A percentile compares a stretch with the other conserved stretches of the same genome.
Conservation (phyloP, 1,140 invertebrate genomes). For the Amphibalanus amphitrite region DNA sequence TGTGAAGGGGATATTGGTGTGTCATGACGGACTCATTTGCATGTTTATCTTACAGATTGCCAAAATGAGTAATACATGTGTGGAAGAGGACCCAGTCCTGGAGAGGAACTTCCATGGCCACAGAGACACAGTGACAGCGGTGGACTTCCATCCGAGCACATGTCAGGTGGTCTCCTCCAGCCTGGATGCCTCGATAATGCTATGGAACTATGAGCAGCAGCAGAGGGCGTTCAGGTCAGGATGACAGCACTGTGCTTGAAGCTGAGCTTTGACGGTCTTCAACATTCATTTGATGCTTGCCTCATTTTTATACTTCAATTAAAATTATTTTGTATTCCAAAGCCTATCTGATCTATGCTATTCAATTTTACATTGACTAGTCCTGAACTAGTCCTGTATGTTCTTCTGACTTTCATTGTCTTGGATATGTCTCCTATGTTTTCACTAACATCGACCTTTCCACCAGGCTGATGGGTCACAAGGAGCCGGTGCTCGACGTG, state of each 20-base stretch:
- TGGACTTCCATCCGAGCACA: conserved; percentile 56
- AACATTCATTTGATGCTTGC: conserved; percentile 4
- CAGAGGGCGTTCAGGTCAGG: conserved; percentile 31
- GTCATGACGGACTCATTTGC: too few species aligned
- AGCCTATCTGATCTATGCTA: not conserved
- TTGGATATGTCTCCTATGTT: not conserved
- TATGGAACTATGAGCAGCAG: conserved; percentile 51
- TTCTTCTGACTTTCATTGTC: too few species aligned
- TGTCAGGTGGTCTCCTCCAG: conserved; percentile 58
- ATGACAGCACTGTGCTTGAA: not conserved
- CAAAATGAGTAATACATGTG: conserved; percentile 10
- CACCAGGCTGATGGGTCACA: conserved; percentile 24
- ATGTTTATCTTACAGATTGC: too few species aligned
- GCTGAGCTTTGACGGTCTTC: not conserved
- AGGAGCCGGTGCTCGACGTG: conserved; percentile 36
- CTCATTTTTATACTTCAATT: not conserved
- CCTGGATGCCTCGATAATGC: conserved; percentile 52
- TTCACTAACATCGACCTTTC: not conserved
- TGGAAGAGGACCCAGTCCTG: conserved; percentile 38
- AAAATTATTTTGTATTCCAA: not conserved
- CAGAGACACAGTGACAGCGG: conserved; percentile 45
- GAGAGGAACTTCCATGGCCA: conserved; percentile 65
- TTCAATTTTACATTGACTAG: not conserved
- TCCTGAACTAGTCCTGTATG: too few species aligned
- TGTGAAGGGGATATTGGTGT: too few species aligned